phyloP scores from a whole-genome alignment of 2,888 invertebrate species.

The Cryptus viduatorius region DNA sequence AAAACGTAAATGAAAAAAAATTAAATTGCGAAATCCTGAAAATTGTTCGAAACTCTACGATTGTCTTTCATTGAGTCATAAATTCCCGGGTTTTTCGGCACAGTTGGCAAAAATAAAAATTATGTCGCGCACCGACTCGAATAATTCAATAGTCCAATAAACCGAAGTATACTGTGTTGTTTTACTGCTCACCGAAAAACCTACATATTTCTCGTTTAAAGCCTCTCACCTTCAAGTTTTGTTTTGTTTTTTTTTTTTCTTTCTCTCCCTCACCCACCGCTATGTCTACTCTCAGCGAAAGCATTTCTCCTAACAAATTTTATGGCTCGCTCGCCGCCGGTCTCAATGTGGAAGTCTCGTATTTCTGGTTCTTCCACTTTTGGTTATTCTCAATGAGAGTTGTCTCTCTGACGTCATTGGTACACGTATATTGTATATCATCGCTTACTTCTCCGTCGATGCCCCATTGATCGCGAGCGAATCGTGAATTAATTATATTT shows the following conservation, averaged over 20 bases:
- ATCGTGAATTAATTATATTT: slow-evolving; percentile 11
- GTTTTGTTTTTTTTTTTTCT: slow-evolving; percentile 10
- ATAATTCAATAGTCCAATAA: slow-evolving; percentile 52
- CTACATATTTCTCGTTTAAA: slow-evolving; percentile 24
- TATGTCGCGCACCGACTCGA: slow-evolving; percentile 19
- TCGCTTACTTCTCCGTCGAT: slow-evolving; percentile 36
- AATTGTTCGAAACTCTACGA: slow-evolving; percentile 24
- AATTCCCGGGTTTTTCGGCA: slow-evolving; percentile 21
- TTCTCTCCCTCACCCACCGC: not conserved
- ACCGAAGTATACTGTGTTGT: slow-evolving; percentile 30
- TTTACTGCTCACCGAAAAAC: slow-evolving; percentile 58
- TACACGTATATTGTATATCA: slow-evolving; percentile 33
- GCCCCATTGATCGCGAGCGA: not conserved
- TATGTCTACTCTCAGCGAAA: slow-evolving; percentile 54
- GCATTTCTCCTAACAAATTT: slow-evolving; percentile 63
- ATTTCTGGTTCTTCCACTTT: slow-evolving; percentile 68
- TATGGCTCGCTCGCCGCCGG: slow-evolving; percentile 47
- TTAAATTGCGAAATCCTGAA: not conserved
- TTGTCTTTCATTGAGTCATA: not conserved
- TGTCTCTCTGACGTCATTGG: slow-evolving; percentile 1
- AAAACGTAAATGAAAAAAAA: not conserved
- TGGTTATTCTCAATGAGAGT: slow-evolving; percentile 47
- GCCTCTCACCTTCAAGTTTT: slow-evolving; percentile 17
- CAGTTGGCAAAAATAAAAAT: slow-evolving; percentile 33
- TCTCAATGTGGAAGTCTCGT: slow-evolving; percentile 53